Base-by-base conservation (phyloP, 2,888 invertebrate genomes). In the Aphodius granarius region DNA sequence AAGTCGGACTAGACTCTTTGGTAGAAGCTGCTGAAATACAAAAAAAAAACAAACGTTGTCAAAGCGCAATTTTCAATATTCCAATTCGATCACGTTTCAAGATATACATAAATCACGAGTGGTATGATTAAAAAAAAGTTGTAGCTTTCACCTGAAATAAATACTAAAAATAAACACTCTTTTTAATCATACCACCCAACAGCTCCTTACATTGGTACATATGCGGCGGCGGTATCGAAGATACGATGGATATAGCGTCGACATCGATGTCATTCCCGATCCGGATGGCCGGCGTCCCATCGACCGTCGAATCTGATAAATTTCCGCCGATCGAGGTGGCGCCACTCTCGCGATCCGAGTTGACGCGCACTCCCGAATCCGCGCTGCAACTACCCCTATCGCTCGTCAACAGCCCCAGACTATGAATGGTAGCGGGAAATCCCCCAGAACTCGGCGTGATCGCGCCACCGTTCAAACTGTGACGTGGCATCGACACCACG, bases 341-440 rank as follows among this genome's bases (percentile, higher is more conserved):
- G 15, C 94, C 94, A 81, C 93, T 93, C 83, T 94, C 93, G 43
- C 93, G 88, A 85, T 96, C 96, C 82, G 95, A 95, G 86, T 94
- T 94, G 84, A 94, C 93, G 83, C 95, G 90, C 17, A 95, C 93
- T 4, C 95, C 95, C 20, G 95, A 95, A 86, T 96, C 96, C 15
- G 95, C 95, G 83, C 95, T 95, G 88, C 95, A 95, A 83, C 95
- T 95, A 78, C 95, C 95, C 65, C 95, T 89, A 85, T 95, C 95
- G 0, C 92, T 92, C 0, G 90, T 89, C 83, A 83, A 84, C 80
- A 85, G 84, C n/a, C 86, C 88, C 80, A 86, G 84, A 62, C 89
- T 91, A 20, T 89, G 91, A 65, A 87, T 84, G 79, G 87, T 83
- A 78, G 86, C 82, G 72, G 91, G 85, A 76, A 90, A 85, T 71